Conservation (phyloP, 2,113 vertebrate genomes). For the Athene cunicularia region DNA sequence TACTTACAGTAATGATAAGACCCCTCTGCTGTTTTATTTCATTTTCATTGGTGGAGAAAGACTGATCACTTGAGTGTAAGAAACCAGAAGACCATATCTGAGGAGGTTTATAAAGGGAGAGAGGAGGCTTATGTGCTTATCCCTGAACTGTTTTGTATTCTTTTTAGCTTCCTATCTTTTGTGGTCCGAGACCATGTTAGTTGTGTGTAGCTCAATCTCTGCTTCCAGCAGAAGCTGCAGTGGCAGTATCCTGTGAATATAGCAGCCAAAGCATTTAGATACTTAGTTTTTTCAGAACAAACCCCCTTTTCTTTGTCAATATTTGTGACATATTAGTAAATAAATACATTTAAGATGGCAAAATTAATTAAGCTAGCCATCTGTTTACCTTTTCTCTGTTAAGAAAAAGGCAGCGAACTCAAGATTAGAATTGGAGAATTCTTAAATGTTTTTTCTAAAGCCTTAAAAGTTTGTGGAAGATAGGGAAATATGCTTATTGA, state of each 20-base stretch:
- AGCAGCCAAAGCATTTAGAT: neutral
- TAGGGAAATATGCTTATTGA: neutral
- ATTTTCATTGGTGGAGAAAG: neutral
- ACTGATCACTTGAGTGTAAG: neutral
- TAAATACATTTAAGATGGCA: neutral
- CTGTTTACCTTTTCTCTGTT: neutral
- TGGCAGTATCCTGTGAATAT: neutral
- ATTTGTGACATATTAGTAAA: neutral
- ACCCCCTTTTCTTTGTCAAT: neutral
- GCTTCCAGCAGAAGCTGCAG: neutral
- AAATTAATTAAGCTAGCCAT: neutral
- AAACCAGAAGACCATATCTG: neutral
- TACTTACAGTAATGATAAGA: neutral
- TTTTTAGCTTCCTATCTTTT: neutral
- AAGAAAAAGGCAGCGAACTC: neutral
- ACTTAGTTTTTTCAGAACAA: neutral
- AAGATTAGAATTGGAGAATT: neutral
- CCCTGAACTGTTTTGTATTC: neutral
- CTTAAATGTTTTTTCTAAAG: neutral
- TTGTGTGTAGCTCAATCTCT: accelerated
- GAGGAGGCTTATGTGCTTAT: neutral
- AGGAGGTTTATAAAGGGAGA: neutral
- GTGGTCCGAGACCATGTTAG: neutral
- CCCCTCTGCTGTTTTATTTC: neutral
- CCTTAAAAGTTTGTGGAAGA: neutral